phyloP scores from a whole-genome alignment of 2,888 invertebrate genomes.

The Neoascia interrupta region DNA sequence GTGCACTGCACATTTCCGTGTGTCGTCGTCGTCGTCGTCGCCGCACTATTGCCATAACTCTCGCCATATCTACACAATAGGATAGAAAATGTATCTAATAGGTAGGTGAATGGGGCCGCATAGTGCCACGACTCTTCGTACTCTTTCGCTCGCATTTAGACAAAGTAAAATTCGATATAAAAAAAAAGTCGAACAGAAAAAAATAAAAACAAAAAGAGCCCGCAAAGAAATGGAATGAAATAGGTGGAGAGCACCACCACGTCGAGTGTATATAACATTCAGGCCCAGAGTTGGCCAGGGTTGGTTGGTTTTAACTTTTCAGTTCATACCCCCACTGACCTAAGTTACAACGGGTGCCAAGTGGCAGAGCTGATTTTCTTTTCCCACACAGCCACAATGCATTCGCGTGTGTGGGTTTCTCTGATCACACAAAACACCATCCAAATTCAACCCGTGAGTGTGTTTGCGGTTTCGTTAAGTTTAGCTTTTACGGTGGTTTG shows the following conservation, averaged over 20 bases:
- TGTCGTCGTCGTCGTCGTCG: conserved; percentile 24
- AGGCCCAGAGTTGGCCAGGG: conserved; percentile 72
- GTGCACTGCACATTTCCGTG: conserved; percentile 68
- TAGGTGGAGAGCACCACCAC: conserved; percentile 52
- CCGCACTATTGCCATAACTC: too few relatives aligned
- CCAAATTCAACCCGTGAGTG: too few relatives aligned
- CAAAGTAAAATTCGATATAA: conserved; percentile 50
- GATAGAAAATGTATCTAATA: conserved; percentile 69
- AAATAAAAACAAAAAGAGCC: conserved; percentile 8
- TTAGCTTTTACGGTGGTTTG: conserved; percentile 39
- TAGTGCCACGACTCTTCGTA: conserved; percentile 63
- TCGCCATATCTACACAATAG: conserved; percentile 49
- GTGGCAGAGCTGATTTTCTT: conserved; percentile 71
- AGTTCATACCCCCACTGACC: conserved; percentile 70
- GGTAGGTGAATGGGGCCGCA: conserved; percentile 65
- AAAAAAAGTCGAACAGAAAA: background rate
- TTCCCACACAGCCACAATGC: too few relatives aligned
- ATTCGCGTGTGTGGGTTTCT: too few relatives aligned
- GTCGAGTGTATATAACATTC: conserved; percentile 61
- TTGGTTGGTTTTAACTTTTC: conserved; percentile 73
- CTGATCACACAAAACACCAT: too few relatives aligned
- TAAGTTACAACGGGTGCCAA: conserved; percentile 70
- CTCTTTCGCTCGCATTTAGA: conserved; percentile 65
- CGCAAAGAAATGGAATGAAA: conserved; percentile 36
- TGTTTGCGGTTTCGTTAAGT: conserved; percentile 56